Evolutionary conservation across 2,888 invertebrate species (phyloP), one percentile per base, ranked within the genome.

Genomic region (Stratiomys singularior): DNA sequence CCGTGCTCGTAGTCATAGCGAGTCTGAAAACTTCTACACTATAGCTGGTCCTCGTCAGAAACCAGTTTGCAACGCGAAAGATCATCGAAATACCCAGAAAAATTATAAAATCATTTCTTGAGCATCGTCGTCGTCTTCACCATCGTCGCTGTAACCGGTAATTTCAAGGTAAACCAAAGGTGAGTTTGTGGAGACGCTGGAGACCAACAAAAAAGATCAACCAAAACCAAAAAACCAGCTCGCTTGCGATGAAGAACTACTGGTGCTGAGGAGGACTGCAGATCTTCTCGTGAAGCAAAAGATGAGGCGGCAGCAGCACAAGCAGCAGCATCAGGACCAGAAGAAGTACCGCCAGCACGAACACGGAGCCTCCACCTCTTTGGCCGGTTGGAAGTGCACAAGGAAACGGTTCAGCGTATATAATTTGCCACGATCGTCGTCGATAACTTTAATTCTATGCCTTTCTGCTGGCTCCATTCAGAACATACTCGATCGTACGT

Each of bases 161-260:
- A 77, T 78, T 78, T 78, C 77, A 78, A 78, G 77, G 78, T 77
- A 77, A 78, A 69, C 76, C 78, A 69, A 76, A 78, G 78, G 67
- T 76, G 78, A 74, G 74, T 74, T 74, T 60, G 18, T 60, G 30
- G 15, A 74, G 37, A 60, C n/a, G 37, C 37, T 37, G 58, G 74
- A 74, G 74, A 74, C 58, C 21, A 74, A 74, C 37, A 74, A 74
- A 74, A 74, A 74, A 72, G 56, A 21, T 13, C 25, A 58, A 60
- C 52, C 74, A 37, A 74, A 74, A 60, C 44, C n/a, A 60, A 58
- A 60, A 74, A 58, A 58, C 44, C 18, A 47, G 25, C 30, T 15
- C 37, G 37, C 37, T 9, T 9, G 37, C 27, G 23, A 21, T 58
- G 69, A 1, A 7, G 69, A 69, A 47, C 44, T 47, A 13, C 30